Evolutionary conservation across 2,797 vertebrate species (phyloP), one percentile per base, ranked within the genome.

Genomic region (Eupleurogrammus muticus): DNA sequence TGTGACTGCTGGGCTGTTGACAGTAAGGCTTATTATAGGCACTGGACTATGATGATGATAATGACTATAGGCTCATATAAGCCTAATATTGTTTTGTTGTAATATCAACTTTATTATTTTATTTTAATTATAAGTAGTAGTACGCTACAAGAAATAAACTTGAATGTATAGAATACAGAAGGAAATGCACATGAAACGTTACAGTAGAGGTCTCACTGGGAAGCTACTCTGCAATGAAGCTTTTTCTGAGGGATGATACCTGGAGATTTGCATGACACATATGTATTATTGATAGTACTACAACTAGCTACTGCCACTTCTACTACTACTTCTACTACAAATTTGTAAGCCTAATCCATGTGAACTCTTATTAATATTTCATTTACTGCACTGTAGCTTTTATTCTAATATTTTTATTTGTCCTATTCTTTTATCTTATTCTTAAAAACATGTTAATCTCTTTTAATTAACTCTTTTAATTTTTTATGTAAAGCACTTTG

Each of bases 1-100:
- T 52, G 32, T 67, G 60, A 69, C 63, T 40, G 50, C 49, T 63
- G 42, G 42, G 14, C 44, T 40, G 36, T 24, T 52, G 17, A 14
- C 36, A 16, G 9, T 64, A 68, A 38, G 10, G 16, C 17, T 24
- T 28, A 36, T 42, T 21, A 34, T 24, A 12, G 20, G 21, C 13
- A 46, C 42, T 10, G 24, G 5, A 17, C 38, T 6, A 46, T 20
- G 46, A 34, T 8, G 44, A n/a, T 23, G 3, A 38, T 56, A n/a
- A 59, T 13, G 10, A 23, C 5, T 56, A 2, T 24, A 6, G 5
- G 21, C 53, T 3, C 49, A 48, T 9, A 48, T 51, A 1, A 17
- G 16, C 40, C 14, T 44, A 28, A 23, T 17, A 17, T 20, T 68
- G 4, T 21, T 19, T 44, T 5, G 34, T 40, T 24, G 5, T 11